Base-by-base conservation (phyloP, 1,140 invertebrate species). In the Brachystomella parvula region DNA sequence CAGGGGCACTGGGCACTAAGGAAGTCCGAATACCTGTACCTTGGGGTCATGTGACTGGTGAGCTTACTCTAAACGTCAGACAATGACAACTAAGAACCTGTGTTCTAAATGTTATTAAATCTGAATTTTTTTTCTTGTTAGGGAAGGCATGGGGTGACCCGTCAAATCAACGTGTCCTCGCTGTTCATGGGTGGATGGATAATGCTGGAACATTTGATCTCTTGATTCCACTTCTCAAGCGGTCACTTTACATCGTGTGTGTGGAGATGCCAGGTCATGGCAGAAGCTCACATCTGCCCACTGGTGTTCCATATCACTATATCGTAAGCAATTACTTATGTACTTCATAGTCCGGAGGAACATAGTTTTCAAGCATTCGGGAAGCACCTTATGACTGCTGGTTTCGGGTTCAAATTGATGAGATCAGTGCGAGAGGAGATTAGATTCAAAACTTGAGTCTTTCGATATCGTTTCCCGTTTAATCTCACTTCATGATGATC, bases 141-240 rank as follows among this genome's bases (percentile, higher is more conserved):
- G 77, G 73, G 19, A 84, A 86, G 77, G 76, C 82, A 35, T 89
- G 85, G 84, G 86, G 86, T 64, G 57, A 69, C 26, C 71, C 77
- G 69, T 73, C 71, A 29, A 76, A 81, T 49, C 74, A 77, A 3
- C 80, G 78, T 0, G 78, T 88, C 2, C 72, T 89, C 15, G 75
- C 81, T 6, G 77, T 85, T 29, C 87, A 89, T 74, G 88, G 87
- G 0, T 67, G 75, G 21, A 71, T 80, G 63, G 86, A 87, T 72
- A 68, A 68, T 53, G 61, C 62, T 35, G 77, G 76, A 33, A 75
- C 77, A 9, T 79, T 77, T 72, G 77, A 79, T 59, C 66, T 57
- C 17, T 61, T 79, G 3, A 71, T 75, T 49, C 77, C 78, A 29
- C 66, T 76, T 15, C 70, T 79, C n/a, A 70, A 72, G 6, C 66